Evolutionary conservation across 2,888 invertebrate genomes (phyloP), one percentile per base, ranked within the genome.

Genomic region (Polyommatus icarus): DNA sequence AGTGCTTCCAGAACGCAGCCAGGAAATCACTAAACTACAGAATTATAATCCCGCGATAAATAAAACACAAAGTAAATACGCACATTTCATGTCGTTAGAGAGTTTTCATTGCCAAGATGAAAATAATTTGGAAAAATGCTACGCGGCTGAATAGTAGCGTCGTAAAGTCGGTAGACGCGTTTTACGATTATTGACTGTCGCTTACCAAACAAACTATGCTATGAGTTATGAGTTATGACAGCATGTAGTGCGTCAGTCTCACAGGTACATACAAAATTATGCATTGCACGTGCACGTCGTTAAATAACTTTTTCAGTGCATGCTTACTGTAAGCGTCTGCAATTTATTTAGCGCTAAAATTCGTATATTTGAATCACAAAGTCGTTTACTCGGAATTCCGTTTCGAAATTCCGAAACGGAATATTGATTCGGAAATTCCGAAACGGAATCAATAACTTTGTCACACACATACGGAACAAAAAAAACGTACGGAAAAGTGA

Each of bases 101-200:
- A 50, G 73, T 40, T 73, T 50, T 73, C 73, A 73, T 46, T 73
- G 73, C 73, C 73, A 73, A 73, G 73, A 73, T 73, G 73, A 73
- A 73, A 73, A 73, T 73, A 73, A 73, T 46, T 73, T 73, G 15
- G 46, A 50, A 73, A 73, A 71, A 36, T 71, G 36, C 12, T 50
- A 50, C 50, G 73, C 73, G 61, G 61, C 61, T 61, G 12, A 50
- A 73, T 7, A 40, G 73, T 24, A 46, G 20, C 72, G 15, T 50
- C 46, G 50, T 73, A 46, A 46, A 46, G 46, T 50, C 46, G 20
- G 18, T 15, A 36, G 36, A 18, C 20, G 20, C 8, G n/a, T 50
- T 73, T 46, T 24, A 73, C 46, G 72, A 72, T 40, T 46, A 20
- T 46, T 73, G 73, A 24, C 6, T 50, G 73, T 24, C 73, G 61